These are phyloP conservation scores for Esox masquinongy DNA, from an alignment of 2,797 vertebrate species.

Conservation along the genomic window DNA sequence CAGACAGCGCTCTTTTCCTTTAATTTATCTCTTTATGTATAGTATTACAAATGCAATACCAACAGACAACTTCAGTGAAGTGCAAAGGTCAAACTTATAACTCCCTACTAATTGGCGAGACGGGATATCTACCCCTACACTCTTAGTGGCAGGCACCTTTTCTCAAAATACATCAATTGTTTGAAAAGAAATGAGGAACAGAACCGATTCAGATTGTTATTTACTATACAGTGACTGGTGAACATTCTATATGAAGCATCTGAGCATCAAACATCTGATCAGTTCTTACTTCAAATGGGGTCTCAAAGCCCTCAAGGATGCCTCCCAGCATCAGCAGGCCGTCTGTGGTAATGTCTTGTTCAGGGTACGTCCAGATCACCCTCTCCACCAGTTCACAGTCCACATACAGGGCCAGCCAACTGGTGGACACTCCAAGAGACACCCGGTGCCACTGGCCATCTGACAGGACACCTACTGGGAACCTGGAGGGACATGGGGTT, in stretches of 20 bases:
- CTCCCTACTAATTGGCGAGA: constrained; percentile 2
- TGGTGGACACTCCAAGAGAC: constrained; percentile 72
- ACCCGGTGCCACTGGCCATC: constrained; percentile 79
- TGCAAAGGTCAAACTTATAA: not conserved
- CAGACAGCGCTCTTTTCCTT: too few relatives aligned
- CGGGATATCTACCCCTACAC: constrained; percentile 25
- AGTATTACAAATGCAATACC: not conserved
- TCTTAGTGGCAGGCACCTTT: constrained; percentile 26
- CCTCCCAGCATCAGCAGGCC: constrained; percentile 79
- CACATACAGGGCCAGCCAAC: constrained; percentile 75
- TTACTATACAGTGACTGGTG: not conserved
- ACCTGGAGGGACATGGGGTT: constrained; percentile 59
- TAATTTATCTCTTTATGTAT: not conserved
- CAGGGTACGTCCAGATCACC: constrained; percentile 76
- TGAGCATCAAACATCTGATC: not conserved
- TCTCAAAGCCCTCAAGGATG: constrained; percentile 75
- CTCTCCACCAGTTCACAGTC: constrained; percentile 81
- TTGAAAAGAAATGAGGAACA: not conserved
- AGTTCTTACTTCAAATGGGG: constrained; percentile 77
- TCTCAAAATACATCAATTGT: not conserved
- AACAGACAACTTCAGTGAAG: not conserved
- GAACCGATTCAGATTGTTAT: not conserved
- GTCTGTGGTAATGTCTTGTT: constrained; percentile 74
- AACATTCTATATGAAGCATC: not conserved
- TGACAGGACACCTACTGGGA: constrained; percentile 66